Evolutionary conservation across 2,797 vertebrate species (phyloP).

Genomic region (Centroberyx gerrardi): DNA sequence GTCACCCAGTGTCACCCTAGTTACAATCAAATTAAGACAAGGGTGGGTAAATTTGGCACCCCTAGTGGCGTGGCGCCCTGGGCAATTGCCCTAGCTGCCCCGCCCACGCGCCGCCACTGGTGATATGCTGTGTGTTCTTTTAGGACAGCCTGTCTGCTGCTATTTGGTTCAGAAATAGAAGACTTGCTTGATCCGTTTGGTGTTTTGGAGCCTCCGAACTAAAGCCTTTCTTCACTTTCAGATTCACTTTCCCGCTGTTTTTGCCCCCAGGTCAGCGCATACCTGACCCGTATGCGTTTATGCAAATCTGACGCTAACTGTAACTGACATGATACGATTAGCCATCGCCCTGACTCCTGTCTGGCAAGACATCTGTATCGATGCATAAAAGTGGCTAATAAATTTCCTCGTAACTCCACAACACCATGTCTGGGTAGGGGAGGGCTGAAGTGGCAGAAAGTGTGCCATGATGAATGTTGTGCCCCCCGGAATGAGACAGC

Average conservation of each 20-base stretch:
- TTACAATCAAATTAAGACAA: too few species aligned
- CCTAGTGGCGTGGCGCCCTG: too few species aligned
- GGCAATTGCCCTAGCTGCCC: too few species aligned
- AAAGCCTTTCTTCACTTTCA: slow-evolving; percentile 5
- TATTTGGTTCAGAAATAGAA: slow-evolving; percentile 33
- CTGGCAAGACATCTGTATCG: slow-evolving; percentile 50
- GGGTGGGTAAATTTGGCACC: too few species aligned
- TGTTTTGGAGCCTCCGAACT: slow-evolving; percentile 24
- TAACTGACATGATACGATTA: slow-evolving; percentile 40
- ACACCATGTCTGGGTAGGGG: slow-evolving; percentile 13
- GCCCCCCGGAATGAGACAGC: slow-evolving; percentile 54
- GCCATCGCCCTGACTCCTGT: slow-evolving; percentile 32
- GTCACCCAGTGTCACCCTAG: too few species aligned
- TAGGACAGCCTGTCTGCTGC: slow-evolving; percentile 38
- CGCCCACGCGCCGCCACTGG: too few species aligned
- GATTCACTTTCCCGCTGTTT: background rate
- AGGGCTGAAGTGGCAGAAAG: slow-evolving; percentile 45
- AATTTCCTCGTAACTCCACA: slow-evolving; percentile 37
- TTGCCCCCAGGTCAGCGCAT: slow-evolving; percentile 18
- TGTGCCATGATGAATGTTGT: slow-evolving; percentile 62
- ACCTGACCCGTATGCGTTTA: slow-evolving; percentile 23
- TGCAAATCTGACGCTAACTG: slow-evolving; percentile 43
- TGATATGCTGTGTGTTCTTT: slow-evolving; percentile 53
- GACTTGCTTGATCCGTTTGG: slow-evolving; percentile 8
- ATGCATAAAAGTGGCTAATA: slow-evolving; percentile 47